Percentiles rank a stretch among this genome's conserved stretches.
Evolutionary conservation across 2,797 vertebrate species (phyloP).

Genomic region (Dendrocincla tyrannina): DNA sequence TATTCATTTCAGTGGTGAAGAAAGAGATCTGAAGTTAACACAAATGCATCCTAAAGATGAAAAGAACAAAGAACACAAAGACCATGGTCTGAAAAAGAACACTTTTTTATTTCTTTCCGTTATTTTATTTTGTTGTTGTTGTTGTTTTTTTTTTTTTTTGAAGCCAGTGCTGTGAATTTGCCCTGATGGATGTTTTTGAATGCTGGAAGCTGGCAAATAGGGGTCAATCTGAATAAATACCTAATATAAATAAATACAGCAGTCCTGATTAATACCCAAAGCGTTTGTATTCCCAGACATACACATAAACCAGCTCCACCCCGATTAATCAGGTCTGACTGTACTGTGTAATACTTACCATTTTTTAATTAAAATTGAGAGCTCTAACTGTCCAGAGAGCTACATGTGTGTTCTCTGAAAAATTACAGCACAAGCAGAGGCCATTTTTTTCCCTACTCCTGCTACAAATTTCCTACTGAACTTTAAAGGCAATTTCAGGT

Average conservation of each 20-base stretch:
- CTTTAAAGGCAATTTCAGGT: constrained; percentile 44
- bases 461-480: constrained; percentile 19
- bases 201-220: not conserved
- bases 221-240: constrained; percentile 1
- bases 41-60: not conserved
- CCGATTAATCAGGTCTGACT: not conserved
- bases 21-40: not conserved
- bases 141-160: not conserved
- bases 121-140: too few relatives aligned
- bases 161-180: not conserved
- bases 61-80: not conserved
- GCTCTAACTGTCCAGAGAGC: constrained; percentile 16
- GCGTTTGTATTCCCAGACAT: constrained; percentile 15
- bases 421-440: constrained; percentile 24
- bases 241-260: constrained; percentile 1
- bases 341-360: not conserved
- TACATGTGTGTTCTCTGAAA: constrained; percentile 6
- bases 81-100: not conserved
- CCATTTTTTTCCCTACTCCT: not conserved
- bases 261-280: not conserved
- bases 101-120: not conserved
- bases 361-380: constrained; percentile 32
- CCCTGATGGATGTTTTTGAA: not conserved
- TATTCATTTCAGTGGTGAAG: not conserved
- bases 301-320: not conserved